These are phyloP conservation scores for Lasioglossum albipes DNA, from an alignment of 1,140 invertebrate genomes.

Conservation along the genomic window DNA sequence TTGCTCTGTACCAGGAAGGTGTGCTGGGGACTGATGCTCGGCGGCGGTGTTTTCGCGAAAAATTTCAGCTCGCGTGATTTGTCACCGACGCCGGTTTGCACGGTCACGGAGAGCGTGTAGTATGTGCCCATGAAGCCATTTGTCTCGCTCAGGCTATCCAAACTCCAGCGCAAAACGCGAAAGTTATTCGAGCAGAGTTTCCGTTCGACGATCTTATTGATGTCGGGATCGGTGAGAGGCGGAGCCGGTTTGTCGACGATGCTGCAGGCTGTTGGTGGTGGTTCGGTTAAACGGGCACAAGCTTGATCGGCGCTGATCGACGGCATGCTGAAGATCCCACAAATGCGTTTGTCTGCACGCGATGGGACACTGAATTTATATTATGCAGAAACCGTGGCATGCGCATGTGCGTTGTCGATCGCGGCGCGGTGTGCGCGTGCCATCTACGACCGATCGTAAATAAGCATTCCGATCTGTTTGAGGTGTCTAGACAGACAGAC, in stretches of 20 bases:
- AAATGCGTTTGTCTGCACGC: no score
- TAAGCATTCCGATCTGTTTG: conserved; percentile 6
- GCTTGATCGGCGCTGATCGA: conserved; percentile 31
- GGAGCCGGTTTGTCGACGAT: neutral
- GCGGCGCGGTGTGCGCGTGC: neutral
- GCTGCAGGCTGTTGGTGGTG: neutral
- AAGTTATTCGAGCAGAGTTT: conserved; percentile 44
- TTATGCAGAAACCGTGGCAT: no score
- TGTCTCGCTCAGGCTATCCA: conserved; percentile 29
- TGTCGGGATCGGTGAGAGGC: conserved; percentile 42
- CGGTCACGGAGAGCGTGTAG: conserved; percentile 38
- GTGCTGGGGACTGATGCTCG: conserved; percentile 66
- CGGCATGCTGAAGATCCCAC: conserved; percentile 17
- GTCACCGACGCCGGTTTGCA: neutral
- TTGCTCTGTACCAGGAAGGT: conserved; percentile 76
- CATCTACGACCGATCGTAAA: neutral
- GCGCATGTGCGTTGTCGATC: no score
- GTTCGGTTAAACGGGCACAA: conserved; percentile 11
- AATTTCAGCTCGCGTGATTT: conserved; percentile 66
- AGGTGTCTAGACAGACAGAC: neutral
- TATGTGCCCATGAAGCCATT: conserved; percentile 60
- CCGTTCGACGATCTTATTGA: conserved; percentile 46
- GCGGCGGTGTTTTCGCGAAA: conserved; percentile 80
- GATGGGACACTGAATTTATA: conserved; percentile 36
- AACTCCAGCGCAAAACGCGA: conserved; percentile 44